Conservation (phyloP, 2,113 vertebrate species). For the Dendropsophus ebraccatus region DNA sequence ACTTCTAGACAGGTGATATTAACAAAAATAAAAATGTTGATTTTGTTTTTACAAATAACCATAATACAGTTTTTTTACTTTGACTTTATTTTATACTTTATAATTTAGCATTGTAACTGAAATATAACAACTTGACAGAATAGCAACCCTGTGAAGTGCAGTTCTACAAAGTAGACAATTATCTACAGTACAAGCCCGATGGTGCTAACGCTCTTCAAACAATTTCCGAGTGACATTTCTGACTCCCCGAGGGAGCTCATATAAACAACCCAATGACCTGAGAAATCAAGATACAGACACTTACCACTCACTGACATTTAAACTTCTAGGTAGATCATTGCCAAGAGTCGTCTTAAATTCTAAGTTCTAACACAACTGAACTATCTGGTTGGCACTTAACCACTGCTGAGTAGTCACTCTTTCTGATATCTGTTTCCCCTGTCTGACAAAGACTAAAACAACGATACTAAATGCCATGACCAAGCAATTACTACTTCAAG, state of each 20-base stretch:
- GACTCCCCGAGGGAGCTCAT: conserved; percentile 63
- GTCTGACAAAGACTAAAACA: conserved; percentile 36
- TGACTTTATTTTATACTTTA: background rate
- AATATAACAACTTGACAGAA: conserved; percentile 3
- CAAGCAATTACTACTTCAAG: background rate
- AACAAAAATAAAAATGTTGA: background rate
- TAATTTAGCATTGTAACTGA: background rate
- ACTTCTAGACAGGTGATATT: background rate
- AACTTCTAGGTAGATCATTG: conserved; percentile 61
- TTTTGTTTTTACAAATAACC: background rate
- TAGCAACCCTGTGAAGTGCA: conserved; percentile 3
- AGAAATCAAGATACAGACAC: conserved; percentile 61
- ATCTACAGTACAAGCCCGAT: conserved; percentile 48
- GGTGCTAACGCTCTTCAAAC: conserved; percentile 59
- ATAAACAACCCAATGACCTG: conserved; percentile 60
- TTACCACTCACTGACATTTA: conserved; percentile 65
- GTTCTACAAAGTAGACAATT: conserved; percentile 24
- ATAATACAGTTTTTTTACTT: background rate
- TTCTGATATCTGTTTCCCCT: conserved; percentile 42
- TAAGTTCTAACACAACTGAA: conserved; percentile 54
- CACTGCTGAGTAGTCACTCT: conserved; percentile 53
- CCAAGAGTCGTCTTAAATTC: conserved; percentile 54
- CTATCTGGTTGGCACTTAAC: conserved; percentile 56
- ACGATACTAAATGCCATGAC: conserved; percentile 12
- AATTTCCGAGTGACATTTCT: conserved; percentile 63